Evolutionary conservation across 1,140 invertebrate genomes (phyloP).

Genomic region (Trachymyrmex cornetzi): DNA sequence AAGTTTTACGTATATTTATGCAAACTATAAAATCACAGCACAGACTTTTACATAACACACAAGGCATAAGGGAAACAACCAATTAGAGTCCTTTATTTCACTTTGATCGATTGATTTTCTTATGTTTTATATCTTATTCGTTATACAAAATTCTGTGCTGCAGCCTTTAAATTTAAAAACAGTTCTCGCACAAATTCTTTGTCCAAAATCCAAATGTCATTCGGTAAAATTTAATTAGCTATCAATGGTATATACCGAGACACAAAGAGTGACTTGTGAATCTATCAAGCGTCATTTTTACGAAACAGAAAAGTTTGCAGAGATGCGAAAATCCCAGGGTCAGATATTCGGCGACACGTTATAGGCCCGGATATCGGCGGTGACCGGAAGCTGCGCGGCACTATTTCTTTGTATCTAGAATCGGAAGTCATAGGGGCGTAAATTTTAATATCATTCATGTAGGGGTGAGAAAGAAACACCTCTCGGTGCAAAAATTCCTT

Average conservation of each 20-base stretch:
- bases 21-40: not conserved
- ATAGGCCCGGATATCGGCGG: conserved; percentile 14
- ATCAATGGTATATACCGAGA: not conserved
- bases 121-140: no score
- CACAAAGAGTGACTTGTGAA: not conserved
- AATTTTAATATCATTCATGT: conserved; percentile 58
- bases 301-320: not conserved
- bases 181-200: not conserved
- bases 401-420: conserved; percentile 37
- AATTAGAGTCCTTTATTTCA: no score
- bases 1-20: not conserved
- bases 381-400: conserved; percentile 45
- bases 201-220: not conserved
- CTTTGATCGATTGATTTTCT: no score
- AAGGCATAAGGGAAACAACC: no score
- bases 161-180: not conserved
- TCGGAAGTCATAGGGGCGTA: conserved; percentile 28
- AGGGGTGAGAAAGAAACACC: not conserved
- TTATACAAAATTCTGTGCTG: no score
- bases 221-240: not conserved
- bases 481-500: conserved; percentile 26
- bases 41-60: no score
- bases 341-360: conserved; percentile 1
- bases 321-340: not conserved
- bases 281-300: not conserved